Percentiles rank a stretch among this genome's conserved stretches.
phyloP scores from a whole-genome alignment of 2,113 vertebrate species.

The Tragelaphus buxtoni region DNA sequence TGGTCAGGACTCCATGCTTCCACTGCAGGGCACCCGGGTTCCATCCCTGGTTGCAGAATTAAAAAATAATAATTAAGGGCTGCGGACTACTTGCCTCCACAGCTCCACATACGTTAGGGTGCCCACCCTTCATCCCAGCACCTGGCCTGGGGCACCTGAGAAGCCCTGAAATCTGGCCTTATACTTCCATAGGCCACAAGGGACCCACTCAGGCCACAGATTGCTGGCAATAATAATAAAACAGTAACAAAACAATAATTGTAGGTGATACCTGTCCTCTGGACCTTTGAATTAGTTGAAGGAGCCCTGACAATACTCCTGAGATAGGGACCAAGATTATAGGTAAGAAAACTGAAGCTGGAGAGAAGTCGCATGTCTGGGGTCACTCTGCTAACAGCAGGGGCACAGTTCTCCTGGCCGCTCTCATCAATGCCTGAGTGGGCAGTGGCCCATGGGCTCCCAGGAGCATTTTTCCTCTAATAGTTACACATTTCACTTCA shows the following conservation, averaged over 20 bases:
- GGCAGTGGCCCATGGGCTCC: background rate
- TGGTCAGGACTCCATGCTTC: background rate
- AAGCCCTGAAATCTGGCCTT: background rate
- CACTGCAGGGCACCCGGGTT: background rate
- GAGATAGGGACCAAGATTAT: background rate
- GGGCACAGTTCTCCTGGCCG: background rate
- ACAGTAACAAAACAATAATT: background rate
- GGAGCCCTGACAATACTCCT: background rate
- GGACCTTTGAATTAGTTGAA: background rate
- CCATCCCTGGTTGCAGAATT: background rate
- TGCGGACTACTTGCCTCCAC: background rate
- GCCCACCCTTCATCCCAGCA: background rate
- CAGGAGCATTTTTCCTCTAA: background rate
- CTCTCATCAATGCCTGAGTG: background rate
- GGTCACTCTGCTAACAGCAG: background rate
- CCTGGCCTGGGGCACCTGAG: background rate
- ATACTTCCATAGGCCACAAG: accelerated
- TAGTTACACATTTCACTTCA: background rate
- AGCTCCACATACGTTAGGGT: background rate
- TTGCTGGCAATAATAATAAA: background rate
- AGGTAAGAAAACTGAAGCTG: background rate
- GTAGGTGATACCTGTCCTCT: background rate
- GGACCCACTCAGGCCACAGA: no score
- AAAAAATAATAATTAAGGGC: background rate
- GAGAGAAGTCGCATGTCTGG: background rate